These are phyloP conservation scores for Cephalopterus ornatus DNA, from an alignment of 2,113 vertebrate species.

Conservation along the genomic window DNA sequence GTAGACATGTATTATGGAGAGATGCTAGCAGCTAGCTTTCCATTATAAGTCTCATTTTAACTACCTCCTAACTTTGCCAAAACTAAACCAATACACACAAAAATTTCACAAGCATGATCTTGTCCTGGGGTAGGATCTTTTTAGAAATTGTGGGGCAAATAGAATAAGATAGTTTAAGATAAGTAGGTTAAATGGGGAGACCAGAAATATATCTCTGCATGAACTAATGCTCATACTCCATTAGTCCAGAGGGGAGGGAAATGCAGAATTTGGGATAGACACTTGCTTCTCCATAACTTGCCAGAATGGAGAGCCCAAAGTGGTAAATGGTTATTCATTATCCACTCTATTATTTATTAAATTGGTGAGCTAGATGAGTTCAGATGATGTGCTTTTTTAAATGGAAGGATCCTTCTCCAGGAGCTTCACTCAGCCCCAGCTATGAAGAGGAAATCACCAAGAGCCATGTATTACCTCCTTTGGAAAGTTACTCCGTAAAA, in stretches of 20 bases:
- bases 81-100: slow-evolving; percentile 53
- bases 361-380: background rate
- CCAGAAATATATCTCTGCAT: slow-evolving; percentile 30
- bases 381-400: background rate
- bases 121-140: slow-evolving; percentile 44
- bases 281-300: background rate
- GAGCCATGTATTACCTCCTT: background rate
- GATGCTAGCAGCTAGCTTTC: slow-evolving; percentile 60
- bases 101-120: slow-evolving; percentile 61
- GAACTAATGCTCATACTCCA: background rate
- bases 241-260: slow-evolving; percentile 20
- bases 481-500: background rate
- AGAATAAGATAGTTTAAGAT: slow-evolving; percentile 56
- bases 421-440: background rate
- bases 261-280: slow-evolving; percentile 12
- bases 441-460: background rate
- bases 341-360: background rate
- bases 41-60: slow-evolving; percentile 55
- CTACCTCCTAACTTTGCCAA: slow-evolving; percentile 52
- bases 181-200: slow-evolving; percentile 59
- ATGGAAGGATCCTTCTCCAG: background rate
- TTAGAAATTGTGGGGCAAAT: slow-evolving; percentile 44
- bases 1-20: slow-evolving; percentile 55
- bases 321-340: background rate
- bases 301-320: background rate